Base-by-base conservation (phyloP, 2,797 vertebrate species). In the Knipowitschia caucasica region DNA sequence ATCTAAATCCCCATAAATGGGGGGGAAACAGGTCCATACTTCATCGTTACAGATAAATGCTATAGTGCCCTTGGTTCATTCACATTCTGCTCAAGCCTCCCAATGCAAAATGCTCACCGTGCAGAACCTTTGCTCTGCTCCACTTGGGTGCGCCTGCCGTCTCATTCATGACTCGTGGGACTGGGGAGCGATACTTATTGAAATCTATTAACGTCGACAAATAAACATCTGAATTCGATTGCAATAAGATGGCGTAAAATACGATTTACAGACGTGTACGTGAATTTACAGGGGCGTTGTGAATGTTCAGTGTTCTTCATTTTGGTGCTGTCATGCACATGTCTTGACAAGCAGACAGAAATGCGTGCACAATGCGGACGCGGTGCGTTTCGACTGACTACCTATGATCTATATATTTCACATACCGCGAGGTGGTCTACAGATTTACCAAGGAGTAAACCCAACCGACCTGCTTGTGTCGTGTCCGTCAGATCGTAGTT, bases 401-500 rank as follows among this genome's bases (percentile, higher is more conserved):
- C 18, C 24, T 17, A 7, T 3, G n/a, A 20, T 11, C 29, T 20
- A 25, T 27, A 23, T 18, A n/a, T 45, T 50, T 63, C 6, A 5
- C 2, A 17, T 5, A 15, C 51, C 12, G 42, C 58, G 1, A 24
- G 30, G 2, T 1, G 7, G 47, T 29, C 50, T 33, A 10, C 31
- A 35, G 35, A n/a, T 21, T 38, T 27, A 50, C 45, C 5, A 1
- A 29, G 4, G 2, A 6, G 11, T 29, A 45, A 39, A 56, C 10
- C 9, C n/a, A 1, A 67, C 90, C 70, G 89, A 98, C 95, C 95
- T 92, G 95, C 94, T 89, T 94, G 94, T 68, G 94, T 95, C 43
- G 95, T 98, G 74, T 98, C 95, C 49, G 93, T 93, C 55, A 98
- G 91, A 78, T 98, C 95, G 77, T 92, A 95, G 88, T 87, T 91